Base-by-base conservation (phyloP, 2,888 invertebrate genomes). In the Orgyia antiqua region DNA sequence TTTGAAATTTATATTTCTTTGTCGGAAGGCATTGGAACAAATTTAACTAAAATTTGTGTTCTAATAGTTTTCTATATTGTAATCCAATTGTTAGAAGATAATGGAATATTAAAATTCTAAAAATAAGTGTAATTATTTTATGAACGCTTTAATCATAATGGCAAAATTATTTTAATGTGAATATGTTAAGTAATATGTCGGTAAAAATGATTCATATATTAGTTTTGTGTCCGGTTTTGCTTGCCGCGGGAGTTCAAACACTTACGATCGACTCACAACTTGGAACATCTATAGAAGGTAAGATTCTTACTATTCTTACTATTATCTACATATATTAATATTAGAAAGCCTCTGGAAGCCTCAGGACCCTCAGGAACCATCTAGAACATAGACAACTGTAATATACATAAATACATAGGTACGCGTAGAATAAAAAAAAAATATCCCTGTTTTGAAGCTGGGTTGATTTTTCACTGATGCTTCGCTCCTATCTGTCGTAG, bases 261-360 rank as follows among this genome's bases (percentile, higher is more conserved):
- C 31, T 86, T 20, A 82, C 84, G 3, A 84, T 86, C 10, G 84
- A 86, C 41, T 74, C 84, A 0, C 74, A 79, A 33, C 66, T 86
- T 30, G 84, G 86, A 18, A 86, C 86, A 19, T 84, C 86, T 1
- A 52, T 82, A 31, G 86, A 86, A 73, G 86, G 86, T 84, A 57
- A 71, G 67, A 29, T 9, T 4, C 4, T 32, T 30, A 29, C n/a
- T n/a, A n/a, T n/a, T n/a, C n/a, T n/a, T n/a, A n/a, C n/a, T n/a
- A n/a, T n/a, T n/a, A n/a, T n/a, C n/a, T n/a, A n/a, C n/a, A n/a
- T n/a, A n/a, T n/a, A n/a, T n/a, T n/a, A n/a, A n/a, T n/a, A n/a
- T n/a, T n/a, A n/a, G n/a, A n/a, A n/a, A n/a, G n/a, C n/a, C n/a
- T n/a, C n/a, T n/a, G n/a, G n/a, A n/a, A n/a, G n/a, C n/a, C n/a